Conservation (phyloP, 2,113 vertebrate species). For the Craseonycteris thonglongyai region DNA sequence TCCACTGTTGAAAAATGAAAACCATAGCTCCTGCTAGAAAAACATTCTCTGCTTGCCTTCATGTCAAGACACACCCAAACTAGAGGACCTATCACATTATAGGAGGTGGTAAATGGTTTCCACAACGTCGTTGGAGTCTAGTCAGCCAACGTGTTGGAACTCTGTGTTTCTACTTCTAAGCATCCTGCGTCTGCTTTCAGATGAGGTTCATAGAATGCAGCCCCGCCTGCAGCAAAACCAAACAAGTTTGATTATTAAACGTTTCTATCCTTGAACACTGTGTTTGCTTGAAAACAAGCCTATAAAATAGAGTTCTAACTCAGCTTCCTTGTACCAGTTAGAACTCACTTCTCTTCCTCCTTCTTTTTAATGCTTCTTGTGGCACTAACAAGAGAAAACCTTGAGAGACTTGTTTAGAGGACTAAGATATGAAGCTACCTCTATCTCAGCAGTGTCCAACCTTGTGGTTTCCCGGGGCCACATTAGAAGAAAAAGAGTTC, state of each 20-base stretch:
- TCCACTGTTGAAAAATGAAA: background rate
- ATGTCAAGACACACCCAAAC: background rate
- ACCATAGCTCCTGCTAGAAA: background rate
- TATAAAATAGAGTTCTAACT: accelerated
- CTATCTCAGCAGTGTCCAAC: too few relatives aligned
- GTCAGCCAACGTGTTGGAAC: background rate
- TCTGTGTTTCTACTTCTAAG: background rate
- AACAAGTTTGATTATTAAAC: background rate
- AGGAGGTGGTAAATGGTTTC: background rate
- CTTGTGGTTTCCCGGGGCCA: too few relatives aligned
- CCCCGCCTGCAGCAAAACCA: background rate
- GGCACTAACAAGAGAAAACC: background rate
- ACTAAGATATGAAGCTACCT: background rate
- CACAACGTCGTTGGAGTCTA: background rate
- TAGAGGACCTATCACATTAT: background rate
- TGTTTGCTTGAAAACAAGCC: background rate
- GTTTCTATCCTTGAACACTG: background rate
- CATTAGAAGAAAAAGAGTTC: too few relatives aligned
- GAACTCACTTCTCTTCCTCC: background rate
- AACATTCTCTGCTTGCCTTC: background rate
- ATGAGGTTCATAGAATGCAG: background rate
- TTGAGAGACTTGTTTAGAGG: background rate
- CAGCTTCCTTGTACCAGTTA: background rate
- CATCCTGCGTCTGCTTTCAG: background rate
- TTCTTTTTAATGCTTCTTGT: accelerated